Conservation (phyloP, 2,797 vertebrate genomes). For the Takifugu rubripes region DNA sequence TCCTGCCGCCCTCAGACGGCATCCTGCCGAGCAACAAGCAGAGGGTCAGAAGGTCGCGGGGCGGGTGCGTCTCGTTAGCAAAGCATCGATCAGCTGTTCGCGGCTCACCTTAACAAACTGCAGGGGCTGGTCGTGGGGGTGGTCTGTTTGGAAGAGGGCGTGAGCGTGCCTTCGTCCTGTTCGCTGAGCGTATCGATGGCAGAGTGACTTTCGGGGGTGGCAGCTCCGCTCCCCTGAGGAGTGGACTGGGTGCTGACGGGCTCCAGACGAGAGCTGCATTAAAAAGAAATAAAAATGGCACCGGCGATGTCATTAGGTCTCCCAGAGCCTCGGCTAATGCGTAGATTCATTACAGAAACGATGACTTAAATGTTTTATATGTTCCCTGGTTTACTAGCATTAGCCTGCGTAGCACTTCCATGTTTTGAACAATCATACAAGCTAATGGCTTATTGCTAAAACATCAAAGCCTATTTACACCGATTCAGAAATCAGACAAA, state of each 20-base stretch:
- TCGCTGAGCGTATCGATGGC: constrained; percentile 92
- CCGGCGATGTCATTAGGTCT: background rate
- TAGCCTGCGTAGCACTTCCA: background rate
- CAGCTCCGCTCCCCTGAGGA: constrained; percentile 82
- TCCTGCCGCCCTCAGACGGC: constrained; percentile 78
- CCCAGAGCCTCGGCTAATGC: background rate
- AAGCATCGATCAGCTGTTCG: background rate
- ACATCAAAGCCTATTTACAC: background rate
- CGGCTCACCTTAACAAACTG: constrained; percentile 79
- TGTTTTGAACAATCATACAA: background rate
- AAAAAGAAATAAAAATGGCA: background rate
- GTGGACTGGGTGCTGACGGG: constrained; percentile 83
- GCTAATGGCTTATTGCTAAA: background rate
- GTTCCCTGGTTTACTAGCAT: background rate
- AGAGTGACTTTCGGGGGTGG: constrained; percentile 89
- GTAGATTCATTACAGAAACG: background rate
- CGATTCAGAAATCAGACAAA: background rate
- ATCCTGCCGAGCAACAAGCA: constrained; percentile 66
- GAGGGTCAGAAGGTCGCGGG: background rate
- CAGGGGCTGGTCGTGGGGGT: constrained; percentile 87
- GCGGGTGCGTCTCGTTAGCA: too few species aligned
- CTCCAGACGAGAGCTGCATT: constrained; percentile 87
- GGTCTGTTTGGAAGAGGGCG: constrained; percentile 91
- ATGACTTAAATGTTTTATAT: background rate
- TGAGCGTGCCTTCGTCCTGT: constrained; percentile 95